These are phyloP conservation scores for Temnothorax curvispinosus DNA, from an alignment of 1,140 invertebrate genomes.

Conservation along the genomic window DNA sequence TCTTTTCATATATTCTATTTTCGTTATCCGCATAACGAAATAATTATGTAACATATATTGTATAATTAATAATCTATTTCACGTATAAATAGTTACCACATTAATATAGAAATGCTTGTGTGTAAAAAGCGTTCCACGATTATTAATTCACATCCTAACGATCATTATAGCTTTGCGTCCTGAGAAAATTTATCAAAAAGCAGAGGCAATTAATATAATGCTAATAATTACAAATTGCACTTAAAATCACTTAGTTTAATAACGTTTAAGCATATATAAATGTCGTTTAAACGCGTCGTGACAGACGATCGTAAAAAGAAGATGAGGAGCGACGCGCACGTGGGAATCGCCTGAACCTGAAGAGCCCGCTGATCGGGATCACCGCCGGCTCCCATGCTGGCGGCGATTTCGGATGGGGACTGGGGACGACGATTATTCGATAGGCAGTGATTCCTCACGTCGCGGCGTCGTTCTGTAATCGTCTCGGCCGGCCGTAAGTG, in stretches of 20 bases:
- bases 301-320: slow-evolving; percentile 6
- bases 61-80: neutral
- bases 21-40: neutral
- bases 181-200: neutral
- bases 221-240: neutral
- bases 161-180: neutral
- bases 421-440: slow-evolving; percentile 39
- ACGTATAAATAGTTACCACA: neutral
- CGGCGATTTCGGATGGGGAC: slow-evolving; percentile 49
- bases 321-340: slow-evolving; percentile 29
- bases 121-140: neutral
- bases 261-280: neutral
- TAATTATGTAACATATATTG: neutral
- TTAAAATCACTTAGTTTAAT: neutral
- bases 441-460: slow-evolving; percentile 51
- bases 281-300: neutral
- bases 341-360: slow-evolving; percentile 77
- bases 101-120: neutral
- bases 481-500: neutral
- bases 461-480: slow-evolving; percentile 18
- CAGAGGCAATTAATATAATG: slow-evolving; percentile 2
- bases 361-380: slow-evolving; percentile 41
- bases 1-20: neutral
- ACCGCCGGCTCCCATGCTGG: slow-evolving; percentile 8
- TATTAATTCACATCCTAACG: neutral